Evolutionary conservation across 2,888 invertebrate genomes (phyloP).

Genomic region (Drosophila meridiana): DNA sequence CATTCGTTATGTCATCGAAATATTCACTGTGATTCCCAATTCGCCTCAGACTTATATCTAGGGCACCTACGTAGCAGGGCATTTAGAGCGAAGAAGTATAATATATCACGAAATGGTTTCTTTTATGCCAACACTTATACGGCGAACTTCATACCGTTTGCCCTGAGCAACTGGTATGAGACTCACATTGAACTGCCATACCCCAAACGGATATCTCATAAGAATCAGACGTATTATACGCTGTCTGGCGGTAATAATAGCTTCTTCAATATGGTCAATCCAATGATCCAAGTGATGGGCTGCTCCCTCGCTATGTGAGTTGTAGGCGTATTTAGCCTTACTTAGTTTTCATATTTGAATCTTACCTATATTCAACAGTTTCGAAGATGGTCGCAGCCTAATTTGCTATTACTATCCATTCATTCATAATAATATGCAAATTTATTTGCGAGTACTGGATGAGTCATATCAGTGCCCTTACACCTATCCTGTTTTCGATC

Average conservation of each 20-base stretch:
- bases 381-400: slow-evolving; percentile 26
- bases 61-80: too few relatives aligned
- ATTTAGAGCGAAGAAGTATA: fast-evolving
- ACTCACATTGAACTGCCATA: slow-evolving; percentile 5
- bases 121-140: slow-evolving; percentile 25
- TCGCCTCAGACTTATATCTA: background rate
- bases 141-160: slow-evolving; percentile 17
- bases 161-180: slow-evolving; percentile 37
- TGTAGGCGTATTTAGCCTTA: fast-evolving
- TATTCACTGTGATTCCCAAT: background rate
- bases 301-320: slow-evolving; percentile 47
- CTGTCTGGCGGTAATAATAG: slow-evolving; percentile 8
- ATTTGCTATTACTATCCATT: slow-evolving; percentile 46
- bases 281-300: slow-evolving; percentile 22
- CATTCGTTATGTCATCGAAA: slow-evolving; percentile 9
- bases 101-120: slow-evolving; percentile 4
- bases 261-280: slow-evolving; percentile 37
- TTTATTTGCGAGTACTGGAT: slow-evolving; percentile 1
- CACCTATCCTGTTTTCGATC: slow-evolving; percentile 26
- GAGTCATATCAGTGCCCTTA: slow-evolving; percentile 33
- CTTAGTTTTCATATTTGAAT: background rate
- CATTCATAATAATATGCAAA: fast-evolving
- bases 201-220: background rate
- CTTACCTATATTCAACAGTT: slow-evolving; percentile 8
- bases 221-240: background rate